phyloP scores from a whole-genome alignment of 1,140 invertebrate genomes.

The Ips nitidus region DNA sequence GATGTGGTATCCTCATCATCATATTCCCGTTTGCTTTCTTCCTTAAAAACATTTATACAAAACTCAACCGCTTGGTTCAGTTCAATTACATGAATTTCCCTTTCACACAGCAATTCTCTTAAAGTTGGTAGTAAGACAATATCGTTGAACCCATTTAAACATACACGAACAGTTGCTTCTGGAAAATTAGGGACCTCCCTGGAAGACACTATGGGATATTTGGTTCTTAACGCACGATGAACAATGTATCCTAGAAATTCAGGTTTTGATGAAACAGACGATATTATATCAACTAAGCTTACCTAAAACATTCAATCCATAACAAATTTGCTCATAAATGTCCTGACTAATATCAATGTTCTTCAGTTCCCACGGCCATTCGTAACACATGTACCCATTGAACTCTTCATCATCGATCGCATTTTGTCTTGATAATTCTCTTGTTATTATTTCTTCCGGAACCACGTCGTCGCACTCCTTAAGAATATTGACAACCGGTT shows the following conservation, averaged over 20 bases:
- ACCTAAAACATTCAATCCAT: slow-evolving; percentile 54
- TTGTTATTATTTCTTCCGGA: slow-evolving; percentile 28
- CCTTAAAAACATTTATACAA: slow-evolving; percentile 58
- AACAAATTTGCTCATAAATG: slow-evolving; percentile 28
- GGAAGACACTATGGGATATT: slow-evolving; percentile 56
- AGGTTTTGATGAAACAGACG: neutral
- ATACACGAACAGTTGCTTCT: slow-evolving; percentile 52
- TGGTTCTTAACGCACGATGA: slow-evolving; percentile 57
- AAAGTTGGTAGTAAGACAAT: slow-evolving; percentile 50
- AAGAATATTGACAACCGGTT: slow-evolving; percentile 30
- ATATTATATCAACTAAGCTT: neutral
- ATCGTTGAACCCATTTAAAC: slow-evolving; percentile 57
- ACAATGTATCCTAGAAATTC: slow-evolving; percentile 55
- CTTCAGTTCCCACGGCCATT: slow-evolving; percentile 48
- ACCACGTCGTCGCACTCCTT: neutral
- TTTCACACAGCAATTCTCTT: slow-evolving; percentile 53
- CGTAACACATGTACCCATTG: slow-evolving; percentile 48
- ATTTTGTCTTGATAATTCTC: slow-evolving; percentile 34
- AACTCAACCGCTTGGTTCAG: slow-evolving; percentile 59
- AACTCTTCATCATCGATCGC: slow-evolving; percentile 49
- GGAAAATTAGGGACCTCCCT: slow-evolving; percentile 49
- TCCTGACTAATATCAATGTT: slow-evolving; percentile 21
- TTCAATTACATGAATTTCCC: slow-evolving; percentile 56
- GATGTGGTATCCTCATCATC: slow-evolving; percentile 33
- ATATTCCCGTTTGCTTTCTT: slow-evolving; percentile 53